Conservation (phyloP, 37 sponge, comb jelly and placozoan species). For the Dysidea cf. avara region DNA sequence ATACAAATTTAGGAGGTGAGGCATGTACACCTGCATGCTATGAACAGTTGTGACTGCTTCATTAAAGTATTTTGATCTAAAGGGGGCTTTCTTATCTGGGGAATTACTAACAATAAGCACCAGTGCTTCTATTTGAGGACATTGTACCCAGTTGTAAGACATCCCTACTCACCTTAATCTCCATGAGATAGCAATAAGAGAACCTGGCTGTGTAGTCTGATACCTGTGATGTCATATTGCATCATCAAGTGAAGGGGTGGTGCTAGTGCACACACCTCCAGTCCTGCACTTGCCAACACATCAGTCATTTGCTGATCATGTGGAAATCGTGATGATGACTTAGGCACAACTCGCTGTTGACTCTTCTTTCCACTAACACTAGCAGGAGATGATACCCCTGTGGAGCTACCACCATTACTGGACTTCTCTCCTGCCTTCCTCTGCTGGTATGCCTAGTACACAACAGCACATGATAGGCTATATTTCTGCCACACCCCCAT, state of each 20-base stretch:
- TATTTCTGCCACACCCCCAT: too few relatives aligned
- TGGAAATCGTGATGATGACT: too few relatives aligned
- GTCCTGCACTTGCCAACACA: slow-evolving; percentile 44
- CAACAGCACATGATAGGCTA: too few relatives aligned
- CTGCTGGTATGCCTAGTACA: too few relatives aligned
- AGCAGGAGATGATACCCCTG: slow-evolving; percentile 1
- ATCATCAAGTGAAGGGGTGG: background rate
- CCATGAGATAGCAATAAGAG: slow-evolving; percentile 36
- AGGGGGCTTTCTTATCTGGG: background rate
- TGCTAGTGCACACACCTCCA: slow-evolving; percentile 32
- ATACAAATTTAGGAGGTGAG: background rate
- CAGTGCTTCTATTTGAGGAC: too few relatives aligned
- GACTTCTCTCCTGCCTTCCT: too few relatives aligned
- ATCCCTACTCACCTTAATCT: slow-evolving; percentile 86
- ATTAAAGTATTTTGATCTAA: background rate
- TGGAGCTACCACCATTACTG: too few relatives aligned
- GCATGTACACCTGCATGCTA: background rate
- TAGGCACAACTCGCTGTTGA: background rate
- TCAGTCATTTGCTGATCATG: slow-evolving; percentile 11
- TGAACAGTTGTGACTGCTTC: too few relatives aligned
- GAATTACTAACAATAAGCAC: too few relatives aligned
- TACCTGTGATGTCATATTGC: slow-evolving; percentile 21
- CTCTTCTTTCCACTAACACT: background rate
- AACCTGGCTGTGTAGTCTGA: slow-evolving; percentile 45
- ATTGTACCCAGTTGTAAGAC: too few relatives aligned